Evolutionary conservation across 2,113 vertebrate species (phyloP).

Genomic region (Cygnus buccinator): DNA sequence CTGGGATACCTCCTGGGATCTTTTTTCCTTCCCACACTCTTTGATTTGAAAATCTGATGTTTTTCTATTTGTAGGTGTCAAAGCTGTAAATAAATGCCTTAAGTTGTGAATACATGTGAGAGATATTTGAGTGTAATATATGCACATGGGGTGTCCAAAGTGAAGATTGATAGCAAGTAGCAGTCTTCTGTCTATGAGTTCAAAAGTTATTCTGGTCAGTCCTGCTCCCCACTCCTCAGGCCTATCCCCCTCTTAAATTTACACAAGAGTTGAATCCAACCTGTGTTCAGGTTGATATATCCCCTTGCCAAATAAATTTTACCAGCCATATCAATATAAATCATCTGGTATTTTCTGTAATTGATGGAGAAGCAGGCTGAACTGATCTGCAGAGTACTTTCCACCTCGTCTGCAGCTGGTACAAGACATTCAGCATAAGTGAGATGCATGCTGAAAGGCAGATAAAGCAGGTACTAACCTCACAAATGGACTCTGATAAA

Average conservation of each 20-base stretch:
- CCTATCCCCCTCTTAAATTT: fast-evolving
- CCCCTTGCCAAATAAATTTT: fast-evolving
- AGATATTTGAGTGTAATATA: not conserved
- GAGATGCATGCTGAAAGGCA: not conserved
- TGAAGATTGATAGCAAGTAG: not conserved
- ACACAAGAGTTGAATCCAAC: not conserved
- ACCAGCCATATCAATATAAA: not conserved
- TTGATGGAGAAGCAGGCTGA: fast-evolving
- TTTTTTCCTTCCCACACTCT: not conserved
- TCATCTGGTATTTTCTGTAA: not conserved
- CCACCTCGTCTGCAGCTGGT: fast-evolving
- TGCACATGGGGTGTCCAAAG: not conserved
- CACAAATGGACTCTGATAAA: not conserved
- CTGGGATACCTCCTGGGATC: too few relatives aligned
- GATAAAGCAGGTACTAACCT: not conserved
- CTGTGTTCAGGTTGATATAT: not conserved
- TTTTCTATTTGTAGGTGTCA: not conserved
- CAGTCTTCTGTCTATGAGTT: not conserved
- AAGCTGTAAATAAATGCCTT: not conserved
- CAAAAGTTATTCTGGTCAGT: not conserved
- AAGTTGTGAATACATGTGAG: not conserved
- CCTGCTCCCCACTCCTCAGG: fast-evolving
- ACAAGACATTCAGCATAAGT: not conserved
- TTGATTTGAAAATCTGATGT: not conserved
- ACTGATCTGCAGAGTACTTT: too few relatives aligned